phyloP scores from a whole-genome alignment of 2,113 vertebrate species.

The Dolichotis patagonum region DNA sequence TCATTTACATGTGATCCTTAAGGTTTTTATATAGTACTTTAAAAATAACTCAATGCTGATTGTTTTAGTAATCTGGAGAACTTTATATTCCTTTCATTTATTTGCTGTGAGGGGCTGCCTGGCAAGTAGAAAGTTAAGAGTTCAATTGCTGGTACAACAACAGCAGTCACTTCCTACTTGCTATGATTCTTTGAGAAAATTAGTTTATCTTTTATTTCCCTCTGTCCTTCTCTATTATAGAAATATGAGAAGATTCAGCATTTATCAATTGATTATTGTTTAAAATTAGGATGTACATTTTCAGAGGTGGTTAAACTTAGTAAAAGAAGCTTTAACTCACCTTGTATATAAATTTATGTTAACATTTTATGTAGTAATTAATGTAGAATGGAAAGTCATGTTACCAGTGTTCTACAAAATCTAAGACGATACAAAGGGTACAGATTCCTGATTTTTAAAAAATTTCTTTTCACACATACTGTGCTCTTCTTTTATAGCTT shows the following conservation, averaged over 20 bases:
- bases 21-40: slow-evolving; percentile 36
- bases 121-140: no score
- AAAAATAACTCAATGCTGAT: slow-evolving; percentile 15
- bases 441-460: background rate
- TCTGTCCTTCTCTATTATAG: background rate
- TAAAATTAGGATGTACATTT: slow-evolving; percentile 18
- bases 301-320: background rate
- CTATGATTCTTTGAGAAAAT: slow-evolving; percentile 28
- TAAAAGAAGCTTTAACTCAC: background rate
- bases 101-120: background rate
- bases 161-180: no score
- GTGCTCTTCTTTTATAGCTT: slow-evolving; percentile 88
- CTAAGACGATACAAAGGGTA: background rate
- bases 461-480: slow-evolving; percentile 58
- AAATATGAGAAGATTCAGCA: slow-evolving; percentile 8
- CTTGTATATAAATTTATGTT: slow-evolving; percentile 3
- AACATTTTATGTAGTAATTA: slow-evolving; percentile 4
- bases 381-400: background rate
- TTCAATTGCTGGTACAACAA: no score
- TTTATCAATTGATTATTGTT: background rate
- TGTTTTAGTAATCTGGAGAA: background rate
- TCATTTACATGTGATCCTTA: slow-evolving; percentile 14
- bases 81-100: slow-evolving; percentile 8
- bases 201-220: background rate
- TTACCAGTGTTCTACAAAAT: background rate